Base-by-base conservation (phyloP, 1,140 invertebrate species). In the Drosophila takahashii region DNA sequence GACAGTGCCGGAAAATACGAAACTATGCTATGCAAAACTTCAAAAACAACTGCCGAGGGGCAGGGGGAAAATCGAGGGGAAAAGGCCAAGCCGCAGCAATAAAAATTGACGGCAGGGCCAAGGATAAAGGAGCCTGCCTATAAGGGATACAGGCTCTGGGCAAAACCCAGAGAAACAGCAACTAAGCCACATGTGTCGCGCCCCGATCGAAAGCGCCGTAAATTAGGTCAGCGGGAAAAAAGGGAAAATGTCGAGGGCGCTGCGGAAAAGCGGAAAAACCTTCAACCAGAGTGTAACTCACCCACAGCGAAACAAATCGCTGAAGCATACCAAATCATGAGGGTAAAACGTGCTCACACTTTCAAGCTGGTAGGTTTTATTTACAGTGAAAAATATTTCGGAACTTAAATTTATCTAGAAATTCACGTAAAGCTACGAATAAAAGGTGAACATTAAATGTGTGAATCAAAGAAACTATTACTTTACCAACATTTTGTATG, bases 141-240 rank as follows among this genome's bases (percentile, higher is more conserved):
- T 52, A 70, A 42, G 47, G 50, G 60, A 57, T 45, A 32, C 58
- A 15, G 42, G 39, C 60, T 52, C 18, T 22, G 36, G 64, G 36
- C 18, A 27, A 65, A 44, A 18, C 59, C 36, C 27, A 39, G 48
- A 53, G 53, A 52, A 57, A 76, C 48, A 64, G 73, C 47, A 36
- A 27, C 29, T 52, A 64, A 72, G 70, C 62, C 79, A 89, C 84
- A 87, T 86, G 79, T 87, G 84, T 75, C 69, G 72, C 67, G 65
- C 66, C 61, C 60, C 79, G 76, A 89, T 87, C 77, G 84, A 89
- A 84, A 84, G 84, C 76, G 79, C 69, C 85, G 79, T 87, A 84
- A 87, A 87, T 87, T 89, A 79, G 84, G 84, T 87, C 84, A 83
- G 84, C 57, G 59, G 76, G 34, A 56, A 44, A 48, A 66, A 52